Evolutionary conservation across 2,888 invertebrate genomes (phyloP).

Genomic region (Silvanus unidentatus): DNA sequence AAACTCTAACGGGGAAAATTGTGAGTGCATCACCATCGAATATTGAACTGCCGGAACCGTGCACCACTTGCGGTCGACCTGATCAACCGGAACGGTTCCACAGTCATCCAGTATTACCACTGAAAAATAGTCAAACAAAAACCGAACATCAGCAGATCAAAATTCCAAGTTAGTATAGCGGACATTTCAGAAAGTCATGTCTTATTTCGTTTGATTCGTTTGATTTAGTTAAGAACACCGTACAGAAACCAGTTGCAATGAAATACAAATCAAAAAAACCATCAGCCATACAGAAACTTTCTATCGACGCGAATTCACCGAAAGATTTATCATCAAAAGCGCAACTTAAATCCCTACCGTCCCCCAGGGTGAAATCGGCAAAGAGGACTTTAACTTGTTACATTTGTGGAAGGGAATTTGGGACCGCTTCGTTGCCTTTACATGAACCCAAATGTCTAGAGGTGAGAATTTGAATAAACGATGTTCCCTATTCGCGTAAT

Average conservation of each 20-base stretch:
- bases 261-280: conserved; percentile 41
- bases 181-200: conserved; percentile 3
- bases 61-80: conserved; percentile 60
- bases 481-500: too few species aligned
- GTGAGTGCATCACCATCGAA: neutral
- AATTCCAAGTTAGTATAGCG: conserved; percentile 22
- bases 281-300: conserved; percentile 19
- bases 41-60: conserved; percentile 49
- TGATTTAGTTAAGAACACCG: conserved; percentile 43
- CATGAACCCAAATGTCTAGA: conserved; percentile 63
- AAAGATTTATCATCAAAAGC: conserved; percentile 18
- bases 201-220: conserved; percentile 6
- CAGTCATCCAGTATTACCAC: conserved; percentile 49
- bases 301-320: conserved; percentile 18
- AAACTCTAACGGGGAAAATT: conserved; percentile 1
- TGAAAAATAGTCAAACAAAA: conserved; percentile 23
- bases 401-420: conserved; percentile 61
- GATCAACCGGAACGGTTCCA: conserved; percentile 64
- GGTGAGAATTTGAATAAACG: conserved; percentile 40
- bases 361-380: conserved; percentile 21
- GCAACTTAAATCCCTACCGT: conserved; percentile 3
- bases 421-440: conserved; percentile 57
- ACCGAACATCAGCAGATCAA: conserved; percentile 16
- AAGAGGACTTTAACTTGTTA: conserved; percentile 52
- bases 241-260: conserved; percentile 51